phyloP scores from a whole-genome alignment of 2,113 vertebrate species.

The Salvator merianae region DNA sequence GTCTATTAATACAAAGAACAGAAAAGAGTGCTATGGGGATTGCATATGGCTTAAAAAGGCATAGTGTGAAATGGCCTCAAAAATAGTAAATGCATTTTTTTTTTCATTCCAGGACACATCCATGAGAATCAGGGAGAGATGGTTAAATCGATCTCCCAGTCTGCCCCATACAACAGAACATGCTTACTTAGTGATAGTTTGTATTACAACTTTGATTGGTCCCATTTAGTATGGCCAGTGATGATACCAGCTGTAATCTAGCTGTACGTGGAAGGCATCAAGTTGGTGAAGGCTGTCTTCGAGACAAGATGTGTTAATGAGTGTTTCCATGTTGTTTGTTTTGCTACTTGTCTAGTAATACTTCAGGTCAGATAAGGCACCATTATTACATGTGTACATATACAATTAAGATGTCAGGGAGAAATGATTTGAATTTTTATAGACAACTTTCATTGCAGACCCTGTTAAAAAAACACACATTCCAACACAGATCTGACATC shows the following conservation, averaged over 20 bases:
- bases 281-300: background rate
- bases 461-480: background rate
- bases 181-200: no score
- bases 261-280: no score
- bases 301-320: background rate
- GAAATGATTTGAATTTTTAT: background rate
- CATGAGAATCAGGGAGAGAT: background rate
- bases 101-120: background rate
- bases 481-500: background rate
- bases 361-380: background rate
- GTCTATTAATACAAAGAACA: background rate
- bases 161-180: background rate
- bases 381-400: background rate
- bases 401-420: background rate
- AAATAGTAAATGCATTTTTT: background rate
- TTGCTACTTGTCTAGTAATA: background rate
- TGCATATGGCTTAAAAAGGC: background rate
- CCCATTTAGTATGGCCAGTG: no score
- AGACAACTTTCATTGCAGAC: no score
- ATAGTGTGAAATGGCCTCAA: background rate
- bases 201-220: no score
- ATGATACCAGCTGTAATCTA: no score
- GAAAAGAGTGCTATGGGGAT: background rate
- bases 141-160: background rate
- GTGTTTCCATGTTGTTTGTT: background rate